phyloP scores from a whole-genome alignment of 2,888 invertebrate species.

The Chymomyza amoena region DNA sequence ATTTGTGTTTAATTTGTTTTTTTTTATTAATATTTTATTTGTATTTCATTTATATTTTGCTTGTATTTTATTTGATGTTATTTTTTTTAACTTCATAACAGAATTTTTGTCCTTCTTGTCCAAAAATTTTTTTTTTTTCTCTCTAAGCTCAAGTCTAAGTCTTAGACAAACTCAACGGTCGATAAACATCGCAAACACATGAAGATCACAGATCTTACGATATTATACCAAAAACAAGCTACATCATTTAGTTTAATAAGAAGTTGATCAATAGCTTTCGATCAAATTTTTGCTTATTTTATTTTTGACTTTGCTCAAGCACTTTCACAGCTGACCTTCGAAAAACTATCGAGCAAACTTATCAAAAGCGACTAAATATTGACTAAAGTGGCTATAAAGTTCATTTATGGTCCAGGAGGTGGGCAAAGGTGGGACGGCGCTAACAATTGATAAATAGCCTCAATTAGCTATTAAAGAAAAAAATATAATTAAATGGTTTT shows the following conservation, averaged over 20 bases:
- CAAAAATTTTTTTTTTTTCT: too few relatives aligned
- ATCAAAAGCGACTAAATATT: not conserved
- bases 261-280: not conserved
- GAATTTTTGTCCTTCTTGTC: too few relatives aligned
- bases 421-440: not conserved
- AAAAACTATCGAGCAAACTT: not conserved
- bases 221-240: not conserved
- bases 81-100: too few relatives aligned
- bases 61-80: too few relatives aligned
- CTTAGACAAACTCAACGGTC: too few relatives aligned
- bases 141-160: too few relatives aligned
- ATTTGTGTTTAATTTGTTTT: too few relatives aligned
- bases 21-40: too few relatives aligned
- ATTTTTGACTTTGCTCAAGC: not conserved
- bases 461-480: not conserved
- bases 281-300: not conserved
- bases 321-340: not conserved
- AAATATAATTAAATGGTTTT: not conserved
- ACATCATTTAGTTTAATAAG: not conserved
- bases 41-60: too few relatives aligned
- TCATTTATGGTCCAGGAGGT: not conserved
- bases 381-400: not conserved
- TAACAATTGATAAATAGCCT: not conserved
- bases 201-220: too few relatives aligned
- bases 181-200: too few relatives aligned